A percentile compares a stretch with the other conserved stretches of the same genome.
phyloP scores from a whole-genome alignment of 1,140 invertebrate genomes.

The Coboldia fuscipes region DNA sequence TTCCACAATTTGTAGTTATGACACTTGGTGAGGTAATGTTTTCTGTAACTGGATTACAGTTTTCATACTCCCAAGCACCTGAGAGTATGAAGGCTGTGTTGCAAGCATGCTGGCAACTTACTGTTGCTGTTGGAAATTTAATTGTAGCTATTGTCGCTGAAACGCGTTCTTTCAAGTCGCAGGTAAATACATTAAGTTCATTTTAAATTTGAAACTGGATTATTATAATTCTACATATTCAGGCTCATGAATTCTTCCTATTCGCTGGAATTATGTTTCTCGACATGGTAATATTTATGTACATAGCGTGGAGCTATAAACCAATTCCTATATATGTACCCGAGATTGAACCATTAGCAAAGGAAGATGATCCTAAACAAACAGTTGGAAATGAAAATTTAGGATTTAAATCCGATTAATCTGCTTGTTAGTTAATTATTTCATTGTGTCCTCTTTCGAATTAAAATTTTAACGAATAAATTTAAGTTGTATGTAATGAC shows the following conservation, averaged over 20 bases:
- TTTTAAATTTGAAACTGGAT: too few species aligned
- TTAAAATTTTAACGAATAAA: too few species aligned
- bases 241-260: slow-evolving; percentile 40
- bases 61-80: slow-evolving; percentile 33
- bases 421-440: too few species aligned
- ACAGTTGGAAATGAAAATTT: too few species aligned
- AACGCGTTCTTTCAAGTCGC: slow-evolving; percentile 36
- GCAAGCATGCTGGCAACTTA: slow-evolving; percentile 57
- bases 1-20: slow-evolving; percentile 66
- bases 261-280: slow-evolving; percentile 54
- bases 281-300: slow-evolving; percentile 53
- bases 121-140: slow-evolving; percentile 58
- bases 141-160: slow-evolving; percentile 57
- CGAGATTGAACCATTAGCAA: too few species aligned
- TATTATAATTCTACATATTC: too few species aligned
- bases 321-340: too few species aligned
- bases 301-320: slow-evolving; percentile 44
- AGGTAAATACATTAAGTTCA: slow-evolving; percentile 30
- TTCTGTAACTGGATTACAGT: slow-evolving; percentile 49
- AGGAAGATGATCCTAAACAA: too few species aligned
- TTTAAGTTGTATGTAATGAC: too few species aligned
- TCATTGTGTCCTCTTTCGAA: too few species aligned
- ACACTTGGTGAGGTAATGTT: slow-evolving; percentile 52
- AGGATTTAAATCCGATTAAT: too few species aligned
- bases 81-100: slow-evolving; percentile 54